Evolutionary conservation across 2,797 vertebrate species (phyloP), one percentile per base, ranked within the genome.

Genomic region (Schizopygopsis malacanthus): DNA sequence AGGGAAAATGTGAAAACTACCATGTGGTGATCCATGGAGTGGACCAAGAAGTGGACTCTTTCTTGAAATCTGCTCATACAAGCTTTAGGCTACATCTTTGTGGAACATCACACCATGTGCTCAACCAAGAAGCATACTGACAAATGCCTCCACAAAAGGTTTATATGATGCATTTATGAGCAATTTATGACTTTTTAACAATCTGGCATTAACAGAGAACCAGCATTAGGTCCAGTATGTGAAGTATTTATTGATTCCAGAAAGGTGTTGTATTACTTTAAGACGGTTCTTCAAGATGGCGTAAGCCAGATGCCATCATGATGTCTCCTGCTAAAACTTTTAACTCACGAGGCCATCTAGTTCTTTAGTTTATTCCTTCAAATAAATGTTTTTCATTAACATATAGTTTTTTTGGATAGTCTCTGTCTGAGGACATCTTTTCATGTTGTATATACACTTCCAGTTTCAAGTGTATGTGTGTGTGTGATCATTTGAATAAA

Each of bases 201-300:
- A 39, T 39, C 45, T 50, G 8, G 18, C 20, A 50, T 69, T 22
- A 69, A 37, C 63, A 81, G 45, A 81, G 7, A 81, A 7, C 28
- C 28, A 18, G 67, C 69, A 45, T 22, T 61, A 54, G 15, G 25
- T n/a, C 45, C 54, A 47, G 41, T 37, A 63, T 56, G 22, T 82
- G 22, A 72, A 63, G 41, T n/a, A 75, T 75, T 37, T 83, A 47
- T 47, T 25, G 81, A 75, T 75, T 63, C 52, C 39, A 45, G 41
- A 75, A 75, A 61, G 81, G 70, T 61, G 52, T 73, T 73, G 39
- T 5, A 45, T 73, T 75, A 61, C 67, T 71, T 56, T 28, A 71
- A 71, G 22, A 69, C 8, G 2, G 63, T 82, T 71, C 37, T 71
- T 56, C 37, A 82, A 82, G 81, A 83, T 73, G 69, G 54, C 25